phyloP scores from a whole-genome alignment of 2,888 invertebrate species.

The Hyppa rectilinea region DNA sequence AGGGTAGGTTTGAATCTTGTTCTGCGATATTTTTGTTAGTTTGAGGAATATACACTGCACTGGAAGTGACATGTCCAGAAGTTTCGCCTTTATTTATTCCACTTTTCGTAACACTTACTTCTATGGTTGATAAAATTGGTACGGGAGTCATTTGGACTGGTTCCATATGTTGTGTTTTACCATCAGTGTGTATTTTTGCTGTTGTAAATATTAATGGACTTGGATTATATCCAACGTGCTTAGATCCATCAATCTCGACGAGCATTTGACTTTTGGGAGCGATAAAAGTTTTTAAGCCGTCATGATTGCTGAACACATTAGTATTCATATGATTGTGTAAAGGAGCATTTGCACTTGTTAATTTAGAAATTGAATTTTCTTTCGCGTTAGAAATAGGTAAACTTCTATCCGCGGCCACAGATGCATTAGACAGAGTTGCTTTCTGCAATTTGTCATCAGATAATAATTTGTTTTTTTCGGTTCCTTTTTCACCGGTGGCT shows the following conservation, averaged over 20 bases:
- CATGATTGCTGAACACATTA: slow-evolving; percentile 76
- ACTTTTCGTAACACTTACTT: slow-evolving; percentile 76
- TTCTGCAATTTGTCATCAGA: slow-evolving; percentile 68
- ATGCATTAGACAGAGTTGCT: slow-evolving; percentile 50
- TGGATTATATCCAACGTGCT: slow-evolving; percentile 73
- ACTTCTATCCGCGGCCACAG: slow-evolving; percentile 62
- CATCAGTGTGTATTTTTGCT: slow-evolving; percentile 87
- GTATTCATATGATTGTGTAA: slow-evolving; percentile 83
- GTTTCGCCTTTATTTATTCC: slow-evolving; percentile 61
- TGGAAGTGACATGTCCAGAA: slow-evolving; percentile 61
- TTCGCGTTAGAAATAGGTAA: slow-evolving; percentile 66
- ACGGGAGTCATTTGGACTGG: slow-evolving; percentile 83
- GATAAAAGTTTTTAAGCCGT: slow-evolving; percentile 65
- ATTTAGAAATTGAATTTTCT: slow-evolving; percentile 66
- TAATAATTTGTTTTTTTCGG: slow-evolving; percentile 72
- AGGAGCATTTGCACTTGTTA: slow-evolving; percentile 60
- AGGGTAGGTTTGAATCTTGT: slow-evolving; percentile 37
- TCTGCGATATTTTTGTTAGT: slow-evolving; percentile 46
- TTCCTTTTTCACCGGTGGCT: slow-evolving; percentile 70
- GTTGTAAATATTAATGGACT: slow-evolving; percentile 87
- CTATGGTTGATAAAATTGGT: slow-evolving; percentile 84
- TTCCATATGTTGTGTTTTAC: slow-evolving; percentile 81
- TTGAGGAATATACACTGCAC: slow-evolving; percentile 51
- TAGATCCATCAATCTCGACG: slow-evolving; percentile 81
- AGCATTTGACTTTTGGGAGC: slow-evolving; percentile 79